Evolutionary conservation across 2,113 vertebrate genomes (phyloP).

Genomic region (Etia nguti): DNA sequence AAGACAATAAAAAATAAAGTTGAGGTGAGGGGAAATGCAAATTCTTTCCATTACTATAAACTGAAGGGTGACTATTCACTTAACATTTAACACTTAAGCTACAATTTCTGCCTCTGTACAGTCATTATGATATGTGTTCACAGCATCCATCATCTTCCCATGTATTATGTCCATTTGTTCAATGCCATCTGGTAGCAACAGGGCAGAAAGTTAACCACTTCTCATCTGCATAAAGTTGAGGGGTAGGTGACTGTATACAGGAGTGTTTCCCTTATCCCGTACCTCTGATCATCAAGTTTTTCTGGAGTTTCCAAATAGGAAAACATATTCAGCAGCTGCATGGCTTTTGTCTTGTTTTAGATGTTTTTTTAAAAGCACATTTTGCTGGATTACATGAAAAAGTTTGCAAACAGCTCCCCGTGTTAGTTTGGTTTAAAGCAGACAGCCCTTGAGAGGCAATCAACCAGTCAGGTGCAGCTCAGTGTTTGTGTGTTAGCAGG

Average conservation of each 20-base stretch:
- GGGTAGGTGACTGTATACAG: neutral
- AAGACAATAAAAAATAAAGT: neutral
- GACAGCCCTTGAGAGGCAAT: neutral
- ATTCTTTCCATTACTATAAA: neutral
- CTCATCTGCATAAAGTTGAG: neutral
- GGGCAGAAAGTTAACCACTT: neutral
- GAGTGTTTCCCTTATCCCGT: neutral
- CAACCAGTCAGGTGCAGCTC: neutral
- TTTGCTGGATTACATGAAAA: neutral
- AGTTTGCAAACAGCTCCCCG: neutral
- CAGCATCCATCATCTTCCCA: neutral
- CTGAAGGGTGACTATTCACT: neutral
- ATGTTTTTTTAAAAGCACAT: neutral
- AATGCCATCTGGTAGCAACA: neutral
- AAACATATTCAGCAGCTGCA: neutral
- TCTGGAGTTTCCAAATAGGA: neutral
- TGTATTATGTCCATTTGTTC: neutral
- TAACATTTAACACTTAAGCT: neutral
- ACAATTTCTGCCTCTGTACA: neutral
- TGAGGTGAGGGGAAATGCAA: neutral
- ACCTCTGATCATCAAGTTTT: neutral
- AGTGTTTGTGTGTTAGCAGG: neutral
- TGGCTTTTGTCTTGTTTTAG: neutral
- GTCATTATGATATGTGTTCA: neutral
- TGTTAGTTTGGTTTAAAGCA: neutral